Base-by-base conservation (phyloP, 1,140 invertebrate species). In the Hyphantria cunea region DNA sequence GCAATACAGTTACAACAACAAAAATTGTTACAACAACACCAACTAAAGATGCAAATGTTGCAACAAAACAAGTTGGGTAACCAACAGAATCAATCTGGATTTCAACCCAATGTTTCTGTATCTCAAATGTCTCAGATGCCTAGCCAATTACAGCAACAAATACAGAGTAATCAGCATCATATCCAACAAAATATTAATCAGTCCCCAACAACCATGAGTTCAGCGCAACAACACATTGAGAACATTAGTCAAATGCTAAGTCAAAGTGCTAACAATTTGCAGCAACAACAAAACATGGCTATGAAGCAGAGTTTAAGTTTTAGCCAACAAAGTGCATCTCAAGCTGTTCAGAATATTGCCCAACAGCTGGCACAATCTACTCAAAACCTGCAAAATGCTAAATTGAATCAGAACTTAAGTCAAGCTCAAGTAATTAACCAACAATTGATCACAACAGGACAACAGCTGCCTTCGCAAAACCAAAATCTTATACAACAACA, bases 1-100 rank as follows among this genome's bases (percentile, higher is more conserved):
- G 88, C 89, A 41, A 90, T 91, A 70, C 84, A 87, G 58, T 85
- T 89, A 34, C 90, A 90, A 66, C 91, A 91, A 64, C 90, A 92
- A 64, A 91, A 91, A 39, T 71, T 92, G 53, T 68, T 92, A 47
- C 87, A 92, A 71, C 89, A 91, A 71, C 91, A 89, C 53, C 91
- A 91, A 67, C 66, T 89, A 3, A 77, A 86, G 66, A 87, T 89
- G 82, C 89, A 89, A 74, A 86, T 91, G 79, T 51, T 86, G 45
- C 90, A 88, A 67, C 90, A 92, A 59, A 87, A 91, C 14, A 84
- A 86, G 62, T 68, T 72, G 31, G 76, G 74, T 37, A 86, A 81
- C 10, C 89, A 90, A 74, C 92, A 86, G 58, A 76, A 62, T 52
- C 77, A 87, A 74, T 78, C 80, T 44, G 80, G 90, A 37, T 89